Evolutionary conservation across 2,888 invertebrate genomes (phyloP).

Genomic region (Timandra comae): DNA sequence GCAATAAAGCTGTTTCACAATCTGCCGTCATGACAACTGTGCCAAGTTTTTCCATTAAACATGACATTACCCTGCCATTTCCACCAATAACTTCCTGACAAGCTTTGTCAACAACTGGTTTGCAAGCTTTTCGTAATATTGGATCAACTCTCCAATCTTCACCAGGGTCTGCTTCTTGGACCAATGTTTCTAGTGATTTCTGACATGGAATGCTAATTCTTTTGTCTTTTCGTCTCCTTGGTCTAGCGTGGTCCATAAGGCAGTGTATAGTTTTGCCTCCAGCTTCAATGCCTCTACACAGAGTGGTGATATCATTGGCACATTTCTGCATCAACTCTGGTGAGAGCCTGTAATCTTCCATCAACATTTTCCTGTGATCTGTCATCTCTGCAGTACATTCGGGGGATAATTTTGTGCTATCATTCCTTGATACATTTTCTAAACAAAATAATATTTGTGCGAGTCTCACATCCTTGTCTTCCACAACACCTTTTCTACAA

Average conservation of each 20-base stretch:
- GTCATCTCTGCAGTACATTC: constrained; percentile 93
- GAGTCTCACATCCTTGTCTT: constrained; percentile 88
- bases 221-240: constrained; percentile 78
- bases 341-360: constrained; percentile 95
- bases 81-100: constrained; percentile 85
- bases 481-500: constrained; percentile 89
- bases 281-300: constrained; percentile 84
- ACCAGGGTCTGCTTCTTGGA: constrained; percentile 93
- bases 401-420: constrained; percentile 82
- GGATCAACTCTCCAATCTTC: constrained; percentile 98
- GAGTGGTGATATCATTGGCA: constrained; percentile 86
- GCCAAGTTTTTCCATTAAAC: constrained; percentile 94
- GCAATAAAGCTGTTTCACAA: constrained; percentile 93
- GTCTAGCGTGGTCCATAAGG: constrained; percentile 91
- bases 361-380: constrained; percentile 91
- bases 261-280: constrained; percentile 97
- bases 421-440: constrained; percentile 85
- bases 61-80: constrained; percentile 91
- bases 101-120: constrained; percentile 86
- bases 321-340: constrained; percentile 95
- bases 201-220: constrained; percentile 83
- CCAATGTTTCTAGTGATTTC: constrained; percentile 85
- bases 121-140: constrained; percentile 89
- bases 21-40: constrained; percentile 89
- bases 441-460: constrained; percentile 95